Evolutionary conservation across 2,888 invertebrate genomes (phyloP).

Genomic region (Thumatha senex): DNA sequence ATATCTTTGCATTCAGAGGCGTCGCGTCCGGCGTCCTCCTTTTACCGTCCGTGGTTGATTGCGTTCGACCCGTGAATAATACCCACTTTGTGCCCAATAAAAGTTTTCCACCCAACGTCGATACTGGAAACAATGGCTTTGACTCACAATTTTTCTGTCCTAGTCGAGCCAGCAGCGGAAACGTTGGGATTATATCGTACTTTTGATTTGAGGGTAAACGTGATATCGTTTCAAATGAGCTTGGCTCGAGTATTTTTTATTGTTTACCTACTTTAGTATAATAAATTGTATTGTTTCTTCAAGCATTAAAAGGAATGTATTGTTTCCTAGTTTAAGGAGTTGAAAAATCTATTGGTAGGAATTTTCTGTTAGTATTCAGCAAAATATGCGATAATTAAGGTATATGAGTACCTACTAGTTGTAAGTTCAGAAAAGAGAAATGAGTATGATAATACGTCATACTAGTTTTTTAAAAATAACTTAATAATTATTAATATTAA

Average conservation of each 20-base stretch:
- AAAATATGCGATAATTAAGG: no score
- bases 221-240: slow-evolving; percentile 70
- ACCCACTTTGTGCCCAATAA: slow-evolving; percentile 81
- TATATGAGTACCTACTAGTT: no score
- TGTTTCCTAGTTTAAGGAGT: no score
- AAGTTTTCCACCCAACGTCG: slow-evolving; percentile 70
- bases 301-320: neutral
- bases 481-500: no score
- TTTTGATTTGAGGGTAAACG: slow-evolving; percentile 76
- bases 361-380: no score
- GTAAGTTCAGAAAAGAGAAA: no score
- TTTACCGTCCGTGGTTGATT: slow-evolving; percentile 65
- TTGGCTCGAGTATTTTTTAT: slow-evolving; percentile 37
- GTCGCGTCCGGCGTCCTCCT: slow-evolving; percentile 67
- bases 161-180: slow-evolving; percentile 51
- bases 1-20: slow-evolving; percentile 80
- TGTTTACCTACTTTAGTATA: slow-evolving; percentile 41
- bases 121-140: slow-evolving; percentile 81
- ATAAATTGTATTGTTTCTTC: slow-evolving; percentile 6
- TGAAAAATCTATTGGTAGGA: no score
- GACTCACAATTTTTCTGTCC: slow-evolving; percentile 74
- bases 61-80: slow-evolving; percentile 75
- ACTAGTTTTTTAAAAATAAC: no score
- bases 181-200: slow-evolving; percentile 69
- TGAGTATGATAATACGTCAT: no score